Conservation (phyloP, 2,888 invertebrate genomes). For the Autographa pulchrina region DNA sequence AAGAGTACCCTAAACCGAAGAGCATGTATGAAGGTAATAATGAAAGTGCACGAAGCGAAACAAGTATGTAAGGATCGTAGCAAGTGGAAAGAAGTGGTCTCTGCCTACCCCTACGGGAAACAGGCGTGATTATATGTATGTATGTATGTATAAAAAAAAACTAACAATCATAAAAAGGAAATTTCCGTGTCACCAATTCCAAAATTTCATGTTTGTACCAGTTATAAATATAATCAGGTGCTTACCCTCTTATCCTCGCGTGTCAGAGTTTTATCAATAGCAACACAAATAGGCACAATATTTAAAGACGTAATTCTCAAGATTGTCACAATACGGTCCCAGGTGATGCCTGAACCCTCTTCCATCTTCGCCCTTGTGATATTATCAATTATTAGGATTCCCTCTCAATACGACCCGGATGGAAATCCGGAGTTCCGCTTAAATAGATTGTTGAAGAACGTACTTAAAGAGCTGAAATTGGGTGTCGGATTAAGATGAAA, state of each 20-base stretch:
- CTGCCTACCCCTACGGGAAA: no score
- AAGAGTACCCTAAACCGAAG: no score
- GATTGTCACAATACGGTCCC: slow-evolving; percentile 42
- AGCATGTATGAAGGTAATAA: no score
- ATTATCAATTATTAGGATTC: slow-evolving; percentile 56
- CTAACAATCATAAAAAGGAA: no score
- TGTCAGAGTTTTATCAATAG: slow-evolving; percentile 6
- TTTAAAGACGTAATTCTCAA: slow-evolving; percentile 24
- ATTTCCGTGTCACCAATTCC: no score
- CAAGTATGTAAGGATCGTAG: no score
- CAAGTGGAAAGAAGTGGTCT: no score
- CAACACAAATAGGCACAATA: slow-evolving; percentile 45
- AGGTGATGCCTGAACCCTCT: slow-evolving; percentile 52
- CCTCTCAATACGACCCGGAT: neutral
- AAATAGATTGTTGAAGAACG: neutral
- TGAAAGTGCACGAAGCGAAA: no score
- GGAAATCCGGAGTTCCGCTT: neutral
- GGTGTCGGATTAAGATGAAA: no score
- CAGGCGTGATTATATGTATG: no score
- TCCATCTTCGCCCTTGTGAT: slow-evolving; percentile 22
- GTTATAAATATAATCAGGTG: neutral
- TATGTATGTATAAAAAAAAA: no score
- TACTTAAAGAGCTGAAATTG: neutral
- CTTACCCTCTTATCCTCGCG: neutral
- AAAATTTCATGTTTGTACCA: no score